Conservation (phyloP, 2,113 vertebrate species). For the Hoplias malabaricus region DNA sequence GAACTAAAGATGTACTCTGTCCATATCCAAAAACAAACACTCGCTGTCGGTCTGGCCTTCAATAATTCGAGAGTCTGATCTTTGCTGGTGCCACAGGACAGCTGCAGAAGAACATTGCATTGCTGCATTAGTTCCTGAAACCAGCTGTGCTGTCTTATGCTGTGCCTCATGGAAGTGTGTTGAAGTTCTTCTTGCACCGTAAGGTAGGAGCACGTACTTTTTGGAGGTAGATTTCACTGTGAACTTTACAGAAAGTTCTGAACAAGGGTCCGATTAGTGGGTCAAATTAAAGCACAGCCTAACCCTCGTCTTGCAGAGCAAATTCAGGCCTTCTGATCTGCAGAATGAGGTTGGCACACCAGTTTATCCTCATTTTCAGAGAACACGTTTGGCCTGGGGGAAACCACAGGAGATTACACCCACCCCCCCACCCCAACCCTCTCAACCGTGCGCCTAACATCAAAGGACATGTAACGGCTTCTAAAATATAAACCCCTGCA, state of each 20-base stretch:
- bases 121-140: too few relatives aligned
- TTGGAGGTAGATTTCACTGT: too few relatives aligned
- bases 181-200: too few relatives aligned
- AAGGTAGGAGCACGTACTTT: too few relatives aligned
- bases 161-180: too few relatives aligned
- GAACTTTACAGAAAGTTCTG: neutral
- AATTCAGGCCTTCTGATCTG: neutral
- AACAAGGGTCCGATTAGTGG: neutral
- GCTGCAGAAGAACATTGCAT: too few relatives aligned
- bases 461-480: constrained; percentile 16
- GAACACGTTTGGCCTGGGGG: neutral
- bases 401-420: constrained; percentile 4
- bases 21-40: too few relatives aligned
- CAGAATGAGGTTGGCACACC: neutral
- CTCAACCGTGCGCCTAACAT: constrained; percentile 1
- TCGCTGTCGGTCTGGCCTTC: too few relatives aligned
- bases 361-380: neutral
- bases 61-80: too few relatives aligned
- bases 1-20: too few relatives aligned
- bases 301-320: neutral
- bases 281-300: neutral
- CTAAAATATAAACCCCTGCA: neutral
- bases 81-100: too few relatives aligned
- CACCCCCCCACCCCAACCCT: neutral
- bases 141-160: too few relatives aligned